A percentile compares a stretch with the other conserved stretches of the same genome.
These are phyloP conservation scores for Henicopernis longicauda DNA, from an alignment of 2,113 vertebrate genomes.

Conservation along the genomic window DNA sequence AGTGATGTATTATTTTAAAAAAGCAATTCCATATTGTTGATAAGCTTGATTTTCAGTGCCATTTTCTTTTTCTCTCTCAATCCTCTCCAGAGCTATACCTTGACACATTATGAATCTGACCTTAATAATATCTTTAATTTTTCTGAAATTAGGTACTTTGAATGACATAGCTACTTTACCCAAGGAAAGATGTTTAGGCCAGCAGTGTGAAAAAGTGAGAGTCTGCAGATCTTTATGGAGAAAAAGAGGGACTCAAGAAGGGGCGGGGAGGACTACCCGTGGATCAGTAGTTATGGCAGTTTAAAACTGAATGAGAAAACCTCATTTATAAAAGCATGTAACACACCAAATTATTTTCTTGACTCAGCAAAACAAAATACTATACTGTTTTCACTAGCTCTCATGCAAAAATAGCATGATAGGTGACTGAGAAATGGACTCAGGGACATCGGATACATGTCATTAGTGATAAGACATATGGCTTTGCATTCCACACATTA, in stretches of 20 bases:
- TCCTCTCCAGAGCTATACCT: neutral
- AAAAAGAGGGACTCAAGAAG: neutral
- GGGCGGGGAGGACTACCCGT: neutral
- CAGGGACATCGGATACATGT: neutral
- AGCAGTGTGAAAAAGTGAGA: neutral
- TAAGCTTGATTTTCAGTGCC: neutral
- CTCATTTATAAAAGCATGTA: neutral
- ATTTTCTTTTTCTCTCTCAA: neutral
- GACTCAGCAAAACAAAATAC: neutral
- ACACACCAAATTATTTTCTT: neutral
- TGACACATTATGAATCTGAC: neutral
- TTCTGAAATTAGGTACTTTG: neutral
- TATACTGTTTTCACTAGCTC: neutral
- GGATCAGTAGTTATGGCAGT: neutral
- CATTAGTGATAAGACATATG: conserved; percentile 17
- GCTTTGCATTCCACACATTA: conserved; percentile 14
- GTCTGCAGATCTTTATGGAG: neutral
- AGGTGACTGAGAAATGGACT: neutral
- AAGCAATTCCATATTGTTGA: neutral
- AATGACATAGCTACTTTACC: neutral
- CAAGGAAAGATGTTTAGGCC: neutral
- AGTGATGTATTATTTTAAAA: neutral
- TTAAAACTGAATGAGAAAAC: neutral
- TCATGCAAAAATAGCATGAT: neutral
- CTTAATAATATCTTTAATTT: neutral